Conservation (phyloP, 2,888 invertebrate genomes). For the Uropetala carovei region DNA sequence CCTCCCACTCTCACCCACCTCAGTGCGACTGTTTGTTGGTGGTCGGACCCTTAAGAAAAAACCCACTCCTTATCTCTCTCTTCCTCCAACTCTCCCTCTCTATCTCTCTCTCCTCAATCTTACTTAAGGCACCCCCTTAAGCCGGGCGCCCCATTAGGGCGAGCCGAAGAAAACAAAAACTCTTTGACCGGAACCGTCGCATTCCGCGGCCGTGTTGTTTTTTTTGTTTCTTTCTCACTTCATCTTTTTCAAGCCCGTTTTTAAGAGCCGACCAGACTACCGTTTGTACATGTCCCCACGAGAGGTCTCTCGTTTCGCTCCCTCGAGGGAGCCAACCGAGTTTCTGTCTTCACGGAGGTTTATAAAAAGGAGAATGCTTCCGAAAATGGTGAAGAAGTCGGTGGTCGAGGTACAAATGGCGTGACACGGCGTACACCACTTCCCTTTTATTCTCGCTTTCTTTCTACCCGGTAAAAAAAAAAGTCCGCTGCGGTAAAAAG, state of each 20-base stretch:
- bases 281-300: not conserved
- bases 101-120: not conserved
- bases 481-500: not conserved
- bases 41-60: not conserved
- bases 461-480: not conserved
- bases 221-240: not conserved
- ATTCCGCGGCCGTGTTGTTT: not conserved
- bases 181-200: not conserved
- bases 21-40: not conserved
- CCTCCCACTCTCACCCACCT: not conserved
- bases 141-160: not conserved
- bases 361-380: not conserved
- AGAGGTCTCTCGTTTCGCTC: not conserved
- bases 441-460: too few species aligned
- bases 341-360: not conserved
- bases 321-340: not conserved
- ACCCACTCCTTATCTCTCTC: conserved; percentile 4
- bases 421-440: not conserved
- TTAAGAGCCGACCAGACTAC: not conserved
- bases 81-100: not conserved
- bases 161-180: not conserved
- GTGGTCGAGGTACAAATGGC: not conserved
- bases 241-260: not conserved
- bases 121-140: conserved; percentile 20
- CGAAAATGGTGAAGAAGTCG: not conserved